Percentiles rank a stretch among this genome's conserved stretches.
Evolutionary conservation across 2,797 vertebrate genomes (phyloP).

Genomic region (Megaceryle alcyon): DNA sequence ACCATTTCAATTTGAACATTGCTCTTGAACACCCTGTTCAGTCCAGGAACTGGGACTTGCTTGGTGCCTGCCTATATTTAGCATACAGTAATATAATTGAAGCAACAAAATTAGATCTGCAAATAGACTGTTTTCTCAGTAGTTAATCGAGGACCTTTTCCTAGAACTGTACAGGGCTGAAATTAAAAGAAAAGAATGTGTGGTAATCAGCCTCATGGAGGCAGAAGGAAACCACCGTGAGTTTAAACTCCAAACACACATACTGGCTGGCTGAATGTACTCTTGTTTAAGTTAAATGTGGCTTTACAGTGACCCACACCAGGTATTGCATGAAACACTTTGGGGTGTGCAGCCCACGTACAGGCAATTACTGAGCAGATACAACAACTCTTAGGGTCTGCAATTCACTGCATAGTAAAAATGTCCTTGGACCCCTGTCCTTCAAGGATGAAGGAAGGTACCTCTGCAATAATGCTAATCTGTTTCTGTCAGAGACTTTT

Average conservation of each 20-base stretch:
- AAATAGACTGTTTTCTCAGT: conserved; percentile 65
- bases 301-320: not conserved
- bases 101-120: conserved; percentile 57
- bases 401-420: not conserved
- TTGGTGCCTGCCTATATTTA: conserved; percentile 67
- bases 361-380: not conserved
- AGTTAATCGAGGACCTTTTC: conserved; percentile 67
- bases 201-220: conserved; percentile 51
- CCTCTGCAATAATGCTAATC: not conserved
- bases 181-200: conserved; percentile 71
- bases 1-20: conserved; percentile 27
- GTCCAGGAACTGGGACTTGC: conserved; percentile 30
- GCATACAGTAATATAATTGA: conserved; percentile 66
- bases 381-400: not conserved
- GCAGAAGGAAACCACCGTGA: conserved; percentile 46
- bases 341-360: not conserved
- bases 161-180: conserved; percentile 63
- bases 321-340: not conserved
- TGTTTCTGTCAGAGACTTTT: not conserved
- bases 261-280: not conserved
- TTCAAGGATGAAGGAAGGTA: not conserved
- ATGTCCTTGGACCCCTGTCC: not conserved
- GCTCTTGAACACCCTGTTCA: conserved; percentile 56
- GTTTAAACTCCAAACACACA: conserved; percentile 24
- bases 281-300: conserved; percentile 14